These are phyloP conservation scores for Battus philenor DNA, from an alignment of 1,140 invertebrate species.

Conservation along the genomic window DNA sequence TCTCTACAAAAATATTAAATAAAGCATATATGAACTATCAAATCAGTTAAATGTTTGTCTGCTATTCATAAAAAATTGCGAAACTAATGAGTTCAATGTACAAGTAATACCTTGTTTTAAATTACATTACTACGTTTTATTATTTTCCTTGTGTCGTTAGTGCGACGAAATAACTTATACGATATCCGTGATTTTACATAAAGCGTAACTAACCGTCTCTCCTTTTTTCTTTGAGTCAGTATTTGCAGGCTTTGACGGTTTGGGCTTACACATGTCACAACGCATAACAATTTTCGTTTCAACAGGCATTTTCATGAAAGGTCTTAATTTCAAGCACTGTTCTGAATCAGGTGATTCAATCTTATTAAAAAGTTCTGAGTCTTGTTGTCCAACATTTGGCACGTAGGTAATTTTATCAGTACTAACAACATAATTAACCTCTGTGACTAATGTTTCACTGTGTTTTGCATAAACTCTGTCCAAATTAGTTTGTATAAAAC, in stretches of 20 bases:
- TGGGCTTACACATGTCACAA: too few relatives aligned
- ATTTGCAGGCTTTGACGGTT: constrained; percentile 18
- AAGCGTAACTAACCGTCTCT: constrained; percentile 30
- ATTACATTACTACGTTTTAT: too few relatives aligned
- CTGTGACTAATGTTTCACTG: not conserved
- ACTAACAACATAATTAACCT: constrained; percentile 21
- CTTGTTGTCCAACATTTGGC: constrained; percentile 15
- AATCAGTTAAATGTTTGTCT: too few relatives aligned
- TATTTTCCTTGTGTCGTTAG: too few relatives aligned
- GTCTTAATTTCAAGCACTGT: constrained; percentile 29
- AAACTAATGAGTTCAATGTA: too few relatives aligned
- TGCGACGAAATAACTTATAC: too few relatives aligned
- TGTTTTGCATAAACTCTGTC: not conserved
- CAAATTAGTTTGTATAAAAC: constrained; percentile 11
- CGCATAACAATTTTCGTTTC: constrained; percentile 55
- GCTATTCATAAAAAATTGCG: too few relatives aligned
- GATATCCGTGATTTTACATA: too few relatives aligned
- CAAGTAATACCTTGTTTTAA: too few relatives aligned
- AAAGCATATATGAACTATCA: too few relatives aligned
- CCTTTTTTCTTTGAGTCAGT: constrained; percentile 37
- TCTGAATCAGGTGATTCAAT: constrained; percentile 25
- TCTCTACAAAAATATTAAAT: too few relatives aligned
- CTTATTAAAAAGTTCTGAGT: constrained; percentile 14
- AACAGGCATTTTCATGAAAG: constrained; percentile 45
- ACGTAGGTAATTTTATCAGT: constrained; percentile 15